Conservation (phyloP, 2,113 vertebrate species). For the Machaerirhynchus nigripectus region DNA sequence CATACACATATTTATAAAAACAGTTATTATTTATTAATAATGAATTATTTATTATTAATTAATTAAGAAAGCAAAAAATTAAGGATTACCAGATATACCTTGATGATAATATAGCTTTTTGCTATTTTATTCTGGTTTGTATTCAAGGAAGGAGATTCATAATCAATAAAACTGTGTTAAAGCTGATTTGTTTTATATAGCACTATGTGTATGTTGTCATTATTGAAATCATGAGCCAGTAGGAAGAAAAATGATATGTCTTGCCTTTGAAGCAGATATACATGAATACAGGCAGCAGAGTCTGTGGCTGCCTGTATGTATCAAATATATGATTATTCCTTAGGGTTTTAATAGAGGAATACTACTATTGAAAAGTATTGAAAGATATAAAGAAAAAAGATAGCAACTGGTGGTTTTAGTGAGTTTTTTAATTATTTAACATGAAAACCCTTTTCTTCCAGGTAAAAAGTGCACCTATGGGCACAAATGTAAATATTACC, state of each 20-base stretch:
- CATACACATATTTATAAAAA: background rate
- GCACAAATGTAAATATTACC: slow-evolving; percentile 99
- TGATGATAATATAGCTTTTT: background rate
- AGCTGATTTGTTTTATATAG: background rate
- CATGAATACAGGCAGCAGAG: background rate
- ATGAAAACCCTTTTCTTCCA: slow-evolving; percentile 61
- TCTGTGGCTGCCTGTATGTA: background rate
- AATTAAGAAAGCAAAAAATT: background rate
- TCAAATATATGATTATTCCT: background rate
- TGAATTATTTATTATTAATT: no score
- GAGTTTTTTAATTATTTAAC: slow-evolving; percentile 16
- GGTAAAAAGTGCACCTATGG: slow-evolving; percentile 99
- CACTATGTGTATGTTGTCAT: background rate
- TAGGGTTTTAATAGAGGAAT: background rate
- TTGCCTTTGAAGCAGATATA: background rate
- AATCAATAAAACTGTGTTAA: background rate
- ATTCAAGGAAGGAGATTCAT: background rate
- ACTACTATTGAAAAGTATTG: background rate
- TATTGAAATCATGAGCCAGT: background rate
- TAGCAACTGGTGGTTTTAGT: background rate
- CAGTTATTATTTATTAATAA: background rate
- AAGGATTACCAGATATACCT: background rate
- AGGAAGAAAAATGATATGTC: background rate
- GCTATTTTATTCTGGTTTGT: background rate
- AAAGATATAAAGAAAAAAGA: background rate